These are phyloP conservation scores for Sesia apiformis DNA, from an alignment of 2,888 invertebrate species.

Conservation along the genomic window DNA sequence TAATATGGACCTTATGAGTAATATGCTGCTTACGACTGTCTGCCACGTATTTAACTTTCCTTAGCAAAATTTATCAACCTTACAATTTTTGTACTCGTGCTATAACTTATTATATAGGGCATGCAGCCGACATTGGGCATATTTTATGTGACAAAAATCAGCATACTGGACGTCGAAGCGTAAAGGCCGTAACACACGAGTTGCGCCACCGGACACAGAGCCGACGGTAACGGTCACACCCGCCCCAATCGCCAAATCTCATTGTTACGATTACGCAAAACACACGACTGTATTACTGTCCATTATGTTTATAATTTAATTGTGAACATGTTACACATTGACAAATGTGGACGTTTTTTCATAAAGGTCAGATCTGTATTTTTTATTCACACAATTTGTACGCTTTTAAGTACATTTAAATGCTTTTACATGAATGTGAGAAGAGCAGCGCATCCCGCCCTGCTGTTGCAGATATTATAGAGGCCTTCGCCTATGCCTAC, in stretches of 20 bases:
- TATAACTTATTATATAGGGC: conserved; percentile 1
- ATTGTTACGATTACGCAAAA: conserved; percentile 41
- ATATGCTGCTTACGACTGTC: too few species aligned
- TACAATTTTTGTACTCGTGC: too few species aligned
- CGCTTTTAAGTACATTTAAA: too few species aligned
- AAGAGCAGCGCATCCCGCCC: too few species aligned
- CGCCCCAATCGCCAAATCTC: conserved; percentile 27
- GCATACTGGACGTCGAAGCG: conserved; percentile 25
- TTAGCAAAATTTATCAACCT: too few species aligned
- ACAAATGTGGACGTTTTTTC: background rate
- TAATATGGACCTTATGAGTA: conserved; percentile 2
- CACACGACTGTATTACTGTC: conserved; percentile 9
- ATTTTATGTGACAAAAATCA: conserved; percentile 28
- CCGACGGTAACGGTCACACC: conserved; percentile 19
- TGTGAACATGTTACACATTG: background rate
- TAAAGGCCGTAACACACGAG: conserved; percentile 22
- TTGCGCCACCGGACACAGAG: conserved; percentile 46
- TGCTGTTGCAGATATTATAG: too few species aligned
- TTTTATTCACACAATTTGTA: too few species aligned
- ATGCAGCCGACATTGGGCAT: conserved; percentile 29
- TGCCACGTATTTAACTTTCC: too few species aligned
- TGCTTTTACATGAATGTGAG: too few species aligned
- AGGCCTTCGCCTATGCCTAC: too few species aligned
- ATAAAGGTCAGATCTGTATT: background rate
- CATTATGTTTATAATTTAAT: background rate